These are phyloP conservation scores for Ellobium chinense DNA, from an alignment of 2,888 invertebrate genomes.

Conservation along the genomic window DNA sequence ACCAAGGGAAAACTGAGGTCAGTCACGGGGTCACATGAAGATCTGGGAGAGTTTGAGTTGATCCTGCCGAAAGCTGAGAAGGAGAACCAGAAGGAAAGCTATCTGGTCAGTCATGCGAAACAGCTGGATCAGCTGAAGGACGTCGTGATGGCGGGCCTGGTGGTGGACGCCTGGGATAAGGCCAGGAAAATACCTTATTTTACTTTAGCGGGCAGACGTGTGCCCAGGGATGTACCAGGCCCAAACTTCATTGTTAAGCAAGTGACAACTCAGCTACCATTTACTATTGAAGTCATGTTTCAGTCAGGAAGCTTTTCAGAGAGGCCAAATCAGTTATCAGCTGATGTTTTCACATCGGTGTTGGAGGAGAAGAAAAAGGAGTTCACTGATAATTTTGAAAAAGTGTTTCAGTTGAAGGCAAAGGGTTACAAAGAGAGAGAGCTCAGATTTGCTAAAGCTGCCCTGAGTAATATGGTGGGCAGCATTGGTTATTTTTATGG, in stretches of 20 bases:
- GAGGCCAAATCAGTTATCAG: constrained; percentile 80
- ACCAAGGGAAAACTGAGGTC: constrained; percentile 80
- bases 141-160: constrained; percentile 63
- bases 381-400: constrained; percentile 90
- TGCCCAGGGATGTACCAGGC: constrained; percentile 72
- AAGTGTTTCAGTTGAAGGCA: constrained; percentile 86
- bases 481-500: constrained; percentile 99
- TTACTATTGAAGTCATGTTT: constrained; percentile 90
- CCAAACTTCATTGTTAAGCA: constrained; percentile 79
- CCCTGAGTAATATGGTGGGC: constrained; percentile 95
- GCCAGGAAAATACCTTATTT: constrained; percentile 67
- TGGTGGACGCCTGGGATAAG: constrained; percentile 71
- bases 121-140: constrained; percentile 73
- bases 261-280: constrained; percentile 83
- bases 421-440: constrained; percentile 83
- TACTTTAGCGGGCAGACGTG: constrained; percentile 67
- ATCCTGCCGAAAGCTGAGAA: constrained; percentile 79
- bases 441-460: constrained; percentile 89
- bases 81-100: constrained; percentile 60
- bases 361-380: constrained; percentile 64
- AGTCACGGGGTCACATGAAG: constrained; percentile 87
- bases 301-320: constrained; percentile 83
- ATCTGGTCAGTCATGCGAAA: constrained; percentile 70
- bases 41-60: constrained; percentile 88
- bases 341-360: constrained; percentile 61